Base-by-base conservation (phyloP, 2,888 invertebrate genomes). In the Drosophila meridiana region DNA sequence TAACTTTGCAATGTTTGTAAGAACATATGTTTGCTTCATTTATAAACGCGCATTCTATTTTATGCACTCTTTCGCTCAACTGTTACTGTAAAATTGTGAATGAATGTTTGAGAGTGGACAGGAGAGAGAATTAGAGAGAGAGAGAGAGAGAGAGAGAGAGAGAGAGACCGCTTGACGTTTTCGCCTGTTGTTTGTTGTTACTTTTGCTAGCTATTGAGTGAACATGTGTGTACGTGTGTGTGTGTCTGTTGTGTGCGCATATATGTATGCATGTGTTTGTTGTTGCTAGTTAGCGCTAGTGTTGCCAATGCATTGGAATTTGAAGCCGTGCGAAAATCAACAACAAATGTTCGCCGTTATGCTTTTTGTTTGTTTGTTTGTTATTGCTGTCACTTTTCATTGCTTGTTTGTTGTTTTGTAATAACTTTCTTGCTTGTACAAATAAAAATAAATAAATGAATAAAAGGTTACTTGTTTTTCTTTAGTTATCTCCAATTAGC, bases 241-340 rank as follows among this genome's bases (percentile, higher is more conserved):
- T 48, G 38, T 61, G 40, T 47, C 20, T 59, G 60, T 64, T 20
- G 20, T 32, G 32, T 9, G 32, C n/a, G 3, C 7, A 47, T 6
- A 11, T 6, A 20, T 42, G 30, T 67, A 36, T 69, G 69, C 48
- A 36, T 64, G 20, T 76, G 55, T n/a, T 69, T 78, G 70, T 72
- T 82, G 80, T 66, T 78, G 70, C 62, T 69, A 73, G 69, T 72
- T 73, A 78, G 69, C 69, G 69, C 55, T 73, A 80, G 84, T 87
- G 83, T 84, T 87, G 83, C 74, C 82, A 85, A 76, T 86, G 78
- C 84, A 87, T 81, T 81, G 89, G 79, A 85, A 85, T 84, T 87
- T 75, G 73, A 87, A 70, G 76, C 87, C 87, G 82, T 89, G 82
- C 84, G 71, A 87, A 81, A 77, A 77, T 64, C 42, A 68, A 86